Conservation (phyloP, 2,797 vertebrate genomes). For the Sebastes iracundus region DNA sequence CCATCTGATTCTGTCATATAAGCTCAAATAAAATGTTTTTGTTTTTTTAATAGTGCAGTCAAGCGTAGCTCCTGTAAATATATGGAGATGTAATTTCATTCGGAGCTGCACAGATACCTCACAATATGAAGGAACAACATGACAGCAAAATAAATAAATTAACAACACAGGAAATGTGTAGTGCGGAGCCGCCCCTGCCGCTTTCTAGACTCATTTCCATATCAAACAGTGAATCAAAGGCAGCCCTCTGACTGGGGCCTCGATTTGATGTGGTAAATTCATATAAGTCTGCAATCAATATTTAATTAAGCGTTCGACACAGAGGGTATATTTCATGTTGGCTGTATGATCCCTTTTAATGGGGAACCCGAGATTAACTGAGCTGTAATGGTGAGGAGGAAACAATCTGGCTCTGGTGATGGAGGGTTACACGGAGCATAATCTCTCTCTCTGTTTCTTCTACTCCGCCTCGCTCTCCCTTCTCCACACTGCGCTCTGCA, state of each 20-base stretch:
- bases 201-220: slow-evolving; percentile 78
- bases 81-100: slow-evolving; percentile 46
- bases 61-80: slow-evolving; percentile 40
- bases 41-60: slow-evolving; percentile 13
- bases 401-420: slow-evolving; percentile 44
- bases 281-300: slow-evolving; percentile 83
- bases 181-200: slow-evolving; percentile 66
- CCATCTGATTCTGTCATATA: background rate
- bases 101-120: slow-evolving; percentile 39
- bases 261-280: slow-evolving; percentile 80
- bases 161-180: slow-evolving; percentile 75
- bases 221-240: slow-evolving; percentile 79
- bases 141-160: slow-evolving; percentile 81
- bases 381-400: slow-evolving; percentile 48
- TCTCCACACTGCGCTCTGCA: background rate
- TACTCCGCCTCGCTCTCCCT: background rate
- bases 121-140: slow-evolving; percentile 67
- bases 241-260: slow-evolving; percentile 71
- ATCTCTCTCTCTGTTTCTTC: slow-evolving; percentile 5
- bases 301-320: slow-evolving; percentile 82
- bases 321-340: slow-evolving; percentile 77
- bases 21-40: background rate
- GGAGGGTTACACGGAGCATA: background rate
- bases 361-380: slow-evolving; percentile 60
- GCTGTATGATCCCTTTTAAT: slow-evolving; percentile 74